Conservation (phyloP, 2,797 vertebrate genomes). For the Manis pentadactyla region DNA sequence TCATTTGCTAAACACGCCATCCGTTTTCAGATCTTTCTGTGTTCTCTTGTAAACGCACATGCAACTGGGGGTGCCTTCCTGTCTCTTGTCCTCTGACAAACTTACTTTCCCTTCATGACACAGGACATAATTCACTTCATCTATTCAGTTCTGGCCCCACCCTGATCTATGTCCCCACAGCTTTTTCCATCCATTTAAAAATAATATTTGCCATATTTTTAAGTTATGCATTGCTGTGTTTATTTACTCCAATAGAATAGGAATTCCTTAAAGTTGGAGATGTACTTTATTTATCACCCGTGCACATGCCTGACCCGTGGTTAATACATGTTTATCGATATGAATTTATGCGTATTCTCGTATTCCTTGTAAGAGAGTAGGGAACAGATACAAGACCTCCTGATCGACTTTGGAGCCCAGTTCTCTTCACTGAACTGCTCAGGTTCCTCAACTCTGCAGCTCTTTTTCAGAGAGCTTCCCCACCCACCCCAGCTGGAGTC, state of each 20-base stretch:
- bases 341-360: not conserved
- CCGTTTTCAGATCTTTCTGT: not conserved
- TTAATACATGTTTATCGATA: not conserved
- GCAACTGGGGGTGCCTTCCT: not conserved
- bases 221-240: not conserved
- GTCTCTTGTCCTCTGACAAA: not conserved
- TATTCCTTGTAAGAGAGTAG: not conserved
- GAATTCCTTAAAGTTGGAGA: not conserved
- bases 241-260: not conserved
- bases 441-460: slow-evolving; percentile 29
- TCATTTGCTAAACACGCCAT: not conserved
- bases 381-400: not conserved
- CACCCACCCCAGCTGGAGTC: slow-evolving; percentile 53
- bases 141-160: not conserved
- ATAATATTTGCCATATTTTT: not conserved
- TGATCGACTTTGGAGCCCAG: not conserved
- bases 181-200: not conserved
- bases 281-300: not conserved
- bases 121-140: not conserved
- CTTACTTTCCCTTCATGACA: not conserved
- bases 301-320: not conserved
- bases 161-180: not conserved
- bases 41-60: not conserved
- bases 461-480: not conserved
- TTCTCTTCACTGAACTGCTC: not conserved